Base-by-base conservation (phyloP, 2,888 invertebrate genomes). In the Eumerus sabulonum region DNA sequence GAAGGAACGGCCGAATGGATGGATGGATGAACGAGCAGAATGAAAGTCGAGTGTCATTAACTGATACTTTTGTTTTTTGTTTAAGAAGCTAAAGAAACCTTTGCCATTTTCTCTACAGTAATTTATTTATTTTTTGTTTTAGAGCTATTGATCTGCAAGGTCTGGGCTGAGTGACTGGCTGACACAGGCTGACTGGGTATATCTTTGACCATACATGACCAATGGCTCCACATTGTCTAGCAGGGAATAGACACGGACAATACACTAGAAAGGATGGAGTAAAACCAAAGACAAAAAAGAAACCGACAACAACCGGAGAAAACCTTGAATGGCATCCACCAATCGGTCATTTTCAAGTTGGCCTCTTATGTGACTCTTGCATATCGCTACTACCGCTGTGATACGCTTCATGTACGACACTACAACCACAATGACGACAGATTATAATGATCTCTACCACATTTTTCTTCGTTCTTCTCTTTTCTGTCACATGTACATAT, bases 211-310 rank as follows among this genome's bases (percentile, higher is more conserved):
- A 27, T 7, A 27, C 27, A 27, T 7, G 27, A 2, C 27, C 27
- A 7, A 60, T 64, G 79, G 79, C 79, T 79, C 79, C 79, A 70
- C n/a, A 64, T 54, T 70, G 79, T 79, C 79, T 79, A 54, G 63
- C 54, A 9, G 19, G 9, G 27, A 57, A 45, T 56, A 51, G 42
- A 59, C n/a, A n/a, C n/a, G n/a, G 44, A 53, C 57, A 73, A 44
- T 7, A 27, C 27, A 2, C 3, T 27, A 48, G 62, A 53, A 73
- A 53, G 47, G 38, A 35, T 13, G 57, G 16, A 56, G 50, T 53
- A 16, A 57, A 53, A 67, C 38, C 16, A 7, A 27, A 27, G 3
- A 27, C 2, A 7, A 27, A 7, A 27, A 27, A 27, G 27, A n/a
- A n/a, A n/a, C n/a, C n/a, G n/a, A n/a, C n/a, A n/a, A n/a, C n/a